Evolutionary conservation across 2,797 vertebrate species (phyloP).

Genomic region (Lagorchestes hirsutus): DNA sequence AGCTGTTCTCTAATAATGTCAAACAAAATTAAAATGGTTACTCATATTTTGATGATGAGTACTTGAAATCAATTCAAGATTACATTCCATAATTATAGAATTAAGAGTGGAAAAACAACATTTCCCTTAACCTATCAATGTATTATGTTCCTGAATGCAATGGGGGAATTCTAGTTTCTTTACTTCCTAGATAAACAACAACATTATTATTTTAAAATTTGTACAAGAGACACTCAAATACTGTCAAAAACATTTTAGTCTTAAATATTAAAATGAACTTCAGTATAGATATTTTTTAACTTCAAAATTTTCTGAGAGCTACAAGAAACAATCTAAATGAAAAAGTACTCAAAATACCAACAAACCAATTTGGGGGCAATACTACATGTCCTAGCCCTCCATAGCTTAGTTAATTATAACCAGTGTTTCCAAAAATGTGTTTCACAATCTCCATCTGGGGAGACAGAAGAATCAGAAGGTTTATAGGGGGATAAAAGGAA

Average conservation of each 20-base stretch:
- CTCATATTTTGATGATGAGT: slow-evolving; percentile 58
- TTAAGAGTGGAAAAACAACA: slow-evolving; percentile 43
- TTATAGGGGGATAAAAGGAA: not conserved
- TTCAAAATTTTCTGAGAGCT: slow-evolving; percentile 51
- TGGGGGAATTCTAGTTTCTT: slow-evolving; percentile 17
- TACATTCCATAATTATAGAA: slow-evolving; percentile 57
- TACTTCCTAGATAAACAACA: slow-evolving; percentile 28
- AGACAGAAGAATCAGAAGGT: not conserved
- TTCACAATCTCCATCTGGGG: slow-evolving; percentile 34
- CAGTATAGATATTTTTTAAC: slow-evolving; percentile 33
- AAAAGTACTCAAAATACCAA: slow-evolving; percentile 20
- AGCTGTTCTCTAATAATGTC: slow-evolving; percentile 50
- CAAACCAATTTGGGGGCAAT: slow-evolving; percentile 41
- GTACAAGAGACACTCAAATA: slow-evolving; percentile 38
- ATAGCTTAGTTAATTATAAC: slow-evolving; percentile 51
- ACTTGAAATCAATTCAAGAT: slow-evolving; percentile 51
- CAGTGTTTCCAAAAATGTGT: slow-evolving; percentile 32
- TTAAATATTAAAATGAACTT: slow-evolving; percentile 43
- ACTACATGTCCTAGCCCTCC: slow-evolving; percentile 48
- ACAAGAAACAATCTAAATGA: slow-evolving; percentile 16
- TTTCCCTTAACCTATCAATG: slow-evolving; percentile 33
- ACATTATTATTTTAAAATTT: slow-evolving; percentile 55
- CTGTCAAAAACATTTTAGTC: slow-evolving; percentile 59
- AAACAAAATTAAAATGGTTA: slow-evolving; percentile 63
- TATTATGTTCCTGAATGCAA: slow-evolving; percentile 19